phyloP scores from a whole-genome alignment of 2,888 invertebrate genomes.

The Unio pictorum region DNA sequence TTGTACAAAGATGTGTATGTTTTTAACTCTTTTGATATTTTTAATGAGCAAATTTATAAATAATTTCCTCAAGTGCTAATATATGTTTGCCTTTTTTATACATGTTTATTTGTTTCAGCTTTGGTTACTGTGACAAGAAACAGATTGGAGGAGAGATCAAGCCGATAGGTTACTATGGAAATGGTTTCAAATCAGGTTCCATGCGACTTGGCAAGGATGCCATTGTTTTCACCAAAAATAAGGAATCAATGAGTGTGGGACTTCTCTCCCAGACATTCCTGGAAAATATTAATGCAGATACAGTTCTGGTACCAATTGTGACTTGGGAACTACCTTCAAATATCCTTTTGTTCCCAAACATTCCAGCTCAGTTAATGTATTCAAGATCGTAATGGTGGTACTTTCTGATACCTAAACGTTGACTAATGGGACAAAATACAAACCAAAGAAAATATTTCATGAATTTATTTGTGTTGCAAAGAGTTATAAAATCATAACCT shows the following conservation, averaged over 20 bases:
- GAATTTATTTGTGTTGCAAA: no score
- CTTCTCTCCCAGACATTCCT: slow-evolving; percentile 67
- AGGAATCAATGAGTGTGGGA: slow-evolving; percentile 57
- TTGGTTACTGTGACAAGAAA: slow-evolving; percentile 66
- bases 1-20: no score
- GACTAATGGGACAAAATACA: no score
- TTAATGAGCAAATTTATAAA: no score
- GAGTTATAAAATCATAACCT: no score
- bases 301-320: slow-evolving; percentile 67
- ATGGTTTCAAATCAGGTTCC: slow-evolving; percentile 70
- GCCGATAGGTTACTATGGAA: slow-evolving; percentile 69
- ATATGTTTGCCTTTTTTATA: neutral
- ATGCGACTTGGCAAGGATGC: slow-evolving; percentile 69
- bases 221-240: slow-evolving; percentile 61
- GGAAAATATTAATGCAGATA: slow-evolving; percentile 55
- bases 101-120: slow-evolving; percentile 42
- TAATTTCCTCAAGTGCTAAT: no score
- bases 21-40: no score
- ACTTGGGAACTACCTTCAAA: slow-evolving; percentile 55
- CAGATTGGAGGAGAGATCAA: slow-evolving; percentile 44
- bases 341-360: slow-evolving; percentile 53
- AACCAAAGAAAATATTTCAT: no score
- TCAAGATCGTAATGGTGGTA: no score
- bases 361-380: no score
- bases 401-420: no score